Evolutionary conservation across 2,888 invertebrate species (phyloP).

Genomic region (Orchesellides sinensis): DNA sequence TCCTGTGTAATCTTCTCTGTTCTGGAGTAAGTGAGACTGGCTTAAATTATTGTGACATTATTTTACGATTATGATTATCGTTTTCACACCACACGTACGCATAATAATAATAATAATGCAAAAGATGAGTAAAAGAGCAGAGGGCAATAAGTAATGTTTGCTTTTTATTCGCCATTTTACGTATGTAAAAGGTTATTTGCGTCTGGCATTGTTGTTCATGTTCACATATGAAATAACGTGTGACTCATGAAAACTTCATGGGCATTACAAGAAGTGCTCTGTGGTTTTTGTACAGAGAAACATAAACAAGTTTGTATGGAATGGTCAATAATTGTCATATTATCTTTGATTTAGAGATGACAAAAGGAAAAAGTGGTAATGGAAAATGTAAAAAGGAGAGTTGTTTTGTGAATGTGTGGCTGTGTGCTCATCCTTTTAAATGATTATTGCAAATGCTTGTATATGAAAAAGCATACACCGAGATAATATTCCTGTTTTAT

Average conservation of each 20-base stretch:
- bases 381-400: constrained; percentile 19
- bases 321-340: constrained; percentile 66
- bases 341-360: constrained; percentile 53
- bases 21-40: no score
- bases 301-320: constrained; percentile 26
- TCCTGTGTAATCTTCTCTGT: no score
- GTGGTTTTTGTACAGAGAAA: constrained; percentile 11
- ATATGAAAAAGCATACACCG: no score
- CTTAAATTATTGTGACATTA: no score
- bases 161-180: background rate
- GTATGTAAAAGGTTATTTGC: constrained; percentile 40
- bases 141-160: constrained; percentile 3
- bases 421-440: constrained; percentile 18
- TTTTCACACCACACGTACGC: no score
- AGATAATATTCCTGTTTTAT: background rate
- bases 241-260: no score
- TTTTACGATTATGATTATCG: no score
- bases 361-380: constrained; percentile 7
- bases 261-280: constrained; percentile 4
- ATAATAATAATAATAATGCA: background rate
- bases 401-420: constrained; percentile 12
- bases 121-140: background rate
- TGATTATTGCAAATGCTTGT: constrained; percentile 35
- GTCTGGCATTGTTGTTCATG: no score
- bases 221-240: no score